phyloP scores from a whole-genome alignment of 2,888 invertebrate genomes.

The Ditula angustiorana region DNA sequence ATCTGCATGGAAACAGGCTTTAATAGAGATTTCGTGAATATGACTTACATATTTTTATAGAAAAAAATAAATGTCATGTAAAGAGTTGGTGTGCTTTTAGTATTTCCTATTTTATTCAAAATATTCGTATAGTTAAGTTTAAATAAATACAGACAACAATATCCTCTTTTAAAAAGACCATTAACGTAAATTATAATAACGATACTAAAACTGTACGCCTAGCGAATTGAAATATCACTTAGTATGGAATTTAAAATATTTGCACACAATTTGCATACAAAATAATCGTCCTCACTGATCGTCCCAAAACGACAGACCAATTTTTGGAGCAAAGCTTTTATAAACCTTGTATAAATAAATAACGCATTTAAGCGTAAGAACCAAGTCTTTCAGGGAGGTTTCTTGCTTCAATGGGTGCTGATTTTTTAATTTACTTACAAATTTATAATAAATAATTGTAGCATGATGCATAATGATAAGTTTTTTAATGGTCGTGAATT shows the following conservation, averaged over 20 bases:
- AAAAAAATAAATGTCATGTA: conserved; percentile 41
- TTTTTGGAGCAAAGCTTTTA: conserved; percentile 45
- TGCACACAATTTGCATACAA: conserved; percentile 10
- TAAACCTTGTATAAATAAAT: conserved; percentile 21
- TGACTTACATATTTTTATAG: conserved; percentile 42
- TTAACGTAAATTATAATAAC: neutral
- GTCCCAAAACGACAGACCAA: conserved; percentile 44
- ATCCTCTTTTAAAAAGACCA: conserved; percentile 6
- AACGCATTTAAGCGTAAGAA: conserved; percentile 27
- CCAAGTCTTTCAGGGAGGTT: conserved; percentile 28
- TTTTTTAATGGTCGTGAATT: conserved; percentile 26
- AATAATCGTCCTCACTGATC: conserved; percentile 20
- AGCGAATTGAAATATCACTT: neutral
- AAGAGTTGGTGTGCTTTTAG: conserved; percentile 63
- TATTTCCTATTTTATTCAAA: conserved; percentile 16
- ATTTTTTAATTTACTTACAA: conserved; percentile 32
- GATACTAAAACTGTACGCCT: neutral
- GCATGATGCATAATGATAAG: conserved; percentile 63
- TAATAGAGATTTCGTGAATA: conserved; percentile 64
- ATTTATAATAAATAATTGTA: conserved; percentile 31
- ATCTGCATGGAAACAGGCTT: conserved; percentile 75
- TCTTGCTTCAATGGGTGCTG: conserved; percentile 33
- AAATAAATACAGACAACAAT: neutral
- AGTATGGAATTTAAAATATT: neutral
- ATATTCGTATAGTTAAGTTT: neutral